phyloP scores from a whole-genome alignment of 64 coral and sea anemone genomes.

The Dendronephthya gigantea region DNA sequence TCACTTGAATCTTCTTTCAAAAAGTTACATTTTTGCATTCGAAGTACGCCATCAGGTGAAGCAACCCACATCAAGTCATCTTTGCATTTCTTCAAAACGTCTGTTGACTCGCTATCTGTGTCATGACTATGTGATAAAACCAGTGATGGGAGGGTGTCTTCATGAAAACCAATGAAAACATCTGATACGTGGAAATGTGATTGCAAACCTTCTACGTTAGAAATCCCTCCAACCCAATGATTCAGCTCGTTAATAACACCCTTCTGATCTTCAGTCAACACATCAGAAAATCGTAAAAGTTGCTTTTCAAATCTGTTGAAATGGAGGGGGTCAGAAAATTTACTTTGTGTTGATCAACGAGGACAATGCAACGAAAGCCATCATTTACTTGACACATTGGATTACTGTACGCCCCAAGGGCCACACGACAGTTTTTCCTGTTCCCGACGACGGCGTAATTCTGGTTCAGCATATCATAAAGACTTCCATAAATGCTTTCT shows the following conservation, averaged over 20 bases:
- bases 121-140: slow-evolving; percentile 38
- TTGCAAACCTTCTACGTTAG: slow-evolving; percentile 22
- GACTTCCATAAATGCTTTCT: slow-evolving; percentile 82
- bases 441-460: slow-evolving; percentile 88
- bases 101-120: not conserved
- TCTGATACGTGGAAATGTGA: slow-evolving; percentile 48
- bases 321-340: slow-evolving; percentile 85
- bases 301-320: slow-evolving; percentile 97
- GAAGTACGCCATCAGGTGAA: slow-evolving; percentile 57
- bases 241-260: slow-evolving; percentile 15
- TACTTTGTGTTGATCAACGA: slow-evolving; percentile 73
- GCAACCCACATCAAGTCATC: slow-evolving; percentile 57
- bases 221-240: slow-evolving; percentile 46
- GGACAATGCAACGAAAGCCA: slow-evolving; percentile 84
- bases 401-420: slow-evolving; percentile 84
- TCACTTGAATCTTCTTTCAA: slow-evolving; percentile 17
- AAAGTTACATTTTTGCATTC: slow-evolving; percentile 28
- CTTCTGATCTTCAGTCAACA: slow-evolving; percentile 38
- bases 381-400: slow-evolving; percentile 93
- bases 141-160: slow-evolving; percentile 67
- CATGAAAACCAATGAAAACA: slow-evolving; percentile 70
- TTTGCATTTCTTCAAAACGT: slow-evolving; percentile 51
- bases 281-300: slow-evolving; percentile 72
- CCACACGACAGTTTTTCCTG: slow-evolving; percentile 80
- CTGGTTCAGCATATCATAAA: slow-evolving; percentile 96